These are phyloP conservation scores for Drosophila seguyi DNA, from an alignment of 1,140 invertebrate species.

Conservation along the genomic window DNA sequence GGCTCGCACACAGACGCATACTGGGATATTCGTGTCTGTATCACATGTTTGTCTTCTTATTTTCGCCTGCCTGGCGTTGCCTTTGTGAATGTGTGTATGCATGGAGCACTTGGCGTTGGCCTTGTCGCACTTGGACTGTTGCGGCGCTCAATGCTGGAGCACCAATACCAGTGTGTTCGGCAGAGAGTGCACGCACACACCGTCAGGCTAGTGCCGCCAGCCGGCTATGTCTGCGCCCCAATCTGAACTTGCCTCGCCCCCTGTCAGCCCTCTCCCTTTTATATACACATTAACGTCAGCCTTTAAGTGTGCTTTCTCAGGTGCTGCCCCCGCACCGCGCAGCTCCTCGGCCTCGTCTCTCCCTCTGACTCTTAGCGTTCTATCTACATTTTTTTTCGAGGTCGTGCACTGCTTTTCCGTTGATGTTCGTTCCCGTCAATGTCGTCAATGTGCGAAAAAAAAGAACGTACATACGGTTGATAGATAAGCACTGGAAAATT, in stretches of 20 bases:
- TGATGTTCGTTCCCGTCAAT: constrained; percentile 67
- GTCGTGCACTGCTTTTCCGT: constrained; percentile 62
- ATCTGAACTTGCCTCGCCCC: constrained; percentile 45
- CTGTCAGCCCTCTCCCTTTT: constrained; percentile 4
- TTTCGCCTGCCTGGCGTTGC: constrained; percentile 68
- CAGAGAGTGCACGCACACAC: constrained; percentile 18
- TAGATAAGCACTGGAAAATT: constrained; percentile 23
- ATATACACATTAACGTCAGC: constrained; percentile 70
- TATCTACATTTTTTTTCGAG: constrained; percentile 78
- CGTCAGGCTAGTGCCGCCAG: constrained; percentile 43
- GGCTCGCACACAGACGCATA: constrained; percentile 38
- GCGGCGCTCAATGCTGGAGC: constrained; percentile 61
- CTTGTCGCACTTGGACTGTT: constrained; percentile 80
- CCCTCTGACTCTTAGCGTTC: constrained; percentile 43
- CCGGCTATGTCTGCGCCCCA: constrained; percentile 71
- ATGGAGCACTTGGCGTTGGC: constrained; percentile 78
- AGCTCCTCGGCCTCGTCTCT: background rate
- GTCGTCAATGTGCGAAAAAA: constrained; percentile 65
- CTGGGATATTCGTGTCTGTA: constrained; percentile 73
- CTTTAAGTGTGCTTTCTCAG: constrained; percentile 78
- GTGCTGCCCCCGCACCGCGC: constrained; percentile 51
- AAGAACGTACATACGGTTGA: constrained; percentile 38
- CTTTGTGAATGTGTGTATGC: constrained; percentile 50
- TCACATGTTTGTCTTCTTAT: constrained; percentile 84
- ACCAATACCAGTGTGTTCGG: constrained; percentile 51